These are phyloP conservation scores for Copsychus sechellarum DNA, from an alignment of 2,113 vertebrate genomes.

Conservation along the genomic window DNA sequence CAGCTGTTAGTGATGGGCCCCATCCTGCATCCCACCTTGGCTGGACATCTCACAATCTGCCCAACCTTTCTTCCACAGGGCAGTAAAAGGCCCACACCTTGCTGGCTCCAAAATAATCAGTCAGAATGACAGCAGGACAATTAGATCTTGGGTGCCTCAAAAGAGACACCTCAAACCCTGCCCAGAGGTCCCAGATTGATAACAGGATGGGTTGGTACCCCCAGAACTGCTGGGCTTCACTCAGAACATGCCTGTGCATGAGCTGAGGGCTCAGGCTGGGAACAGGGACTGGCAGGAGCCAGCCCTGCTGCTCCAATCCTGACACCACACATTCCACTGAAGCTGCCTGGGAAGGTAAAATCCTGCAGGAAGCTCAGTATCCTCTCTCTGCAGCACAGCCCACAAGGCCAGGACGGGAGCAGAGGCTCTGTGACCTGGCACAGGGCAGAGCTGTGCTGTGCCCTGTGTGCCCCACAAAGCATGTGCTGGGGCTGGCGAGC, in stretches of 20 bases:
- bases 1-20: background rate
- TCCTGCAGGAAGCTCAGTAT: background rate
- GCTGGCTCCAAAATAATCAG: background rate
- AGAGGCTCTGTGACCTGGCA: background rate
- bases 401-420: fast-evolving
- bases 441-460: background rate
- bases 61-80: background rate
- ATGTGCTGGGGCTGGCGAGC: background rate
- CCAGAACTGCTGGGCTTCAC: background rate
- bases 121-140: background rate
- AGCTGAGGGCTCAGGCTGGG: background rate
- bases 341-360: background rate
- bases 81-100: background rate
- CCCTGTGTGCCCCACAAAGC: background rate
- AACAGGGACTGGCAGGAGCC: background rate
- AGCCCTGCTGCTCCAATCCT: background rate
- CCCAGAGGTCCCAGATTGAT: background rate
- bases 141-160: background rate
- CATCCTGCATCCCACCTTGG: background rate
- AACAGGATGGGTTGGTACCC: background rate
- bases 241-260: background rate
- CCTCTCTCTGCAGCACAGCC: background rate
- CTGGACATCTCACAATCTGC: background rate
- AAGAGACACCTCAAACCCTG: background rate
- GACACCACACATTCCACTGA: background rate